Conservation (phyloP, 2,888 invertebrate genomes). For the Yponomeuta cagnagella region DNA sequence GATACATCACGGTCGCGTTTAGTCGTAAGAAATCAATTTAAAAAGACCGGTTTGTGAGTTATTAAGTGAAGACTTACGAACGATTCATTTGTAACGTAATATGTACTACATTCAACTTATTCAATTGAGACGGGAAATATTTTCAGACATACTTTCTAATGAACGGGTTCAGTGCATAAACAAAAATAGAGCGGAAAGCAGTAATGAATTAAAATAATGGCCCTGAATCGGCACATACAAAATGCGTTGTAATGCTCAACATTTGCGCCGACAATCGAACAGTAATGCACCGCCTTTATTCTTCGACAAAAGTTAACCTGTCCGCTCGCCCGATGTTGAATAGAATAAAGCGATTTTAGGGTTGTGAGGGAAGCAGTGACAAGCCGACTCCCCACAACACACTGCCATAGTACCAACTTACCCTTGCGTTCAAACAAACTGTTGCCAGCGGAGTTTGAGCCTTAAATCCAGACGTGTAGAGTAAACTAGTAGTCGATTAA, state of each 20-base stretch:
- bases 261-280: conserved; percentile 72
- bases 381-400: conserved; percentile 63
- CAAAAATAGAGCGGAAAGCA: conserved; percentile 30
- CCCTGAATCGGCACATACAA: conserved; percentile 43
- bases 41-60: no score
- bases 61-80: no score
- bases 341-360: conserved; percentile 71
- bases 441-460: conserved; percentile 25
- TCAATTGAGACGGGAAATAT: conserved; percentile 38
- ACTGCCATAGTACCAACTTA: conserved; percentile 28
- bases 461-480: conserved; percentile 24
- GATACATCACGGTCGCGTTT: no score
- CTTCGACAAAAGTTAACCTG: conserved; percentile 74
- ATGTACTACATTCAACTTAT: not conserved
- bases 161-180: conserved; percentile 12
- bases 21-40: no score
- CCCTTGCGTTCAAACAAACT: conserved; percentile 21
- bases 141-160: not conserved
- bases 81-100: no score
- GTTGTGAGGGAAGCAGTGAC: conserved; percentile 73
- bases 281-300: conserved; percentile 68
- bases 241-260: conserved; percentile 67
- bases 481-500: conserved; percentile 11
- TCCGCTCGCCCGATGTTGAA: conserved; percentile 55
- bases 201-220: conserved; percentile 49